Evolutionary conservation across 53 echinoderm and acorn worm species (phyloP), one percentile per base, ranked within the genome.

Genomic region (Actinopyga echinites): DNA sequence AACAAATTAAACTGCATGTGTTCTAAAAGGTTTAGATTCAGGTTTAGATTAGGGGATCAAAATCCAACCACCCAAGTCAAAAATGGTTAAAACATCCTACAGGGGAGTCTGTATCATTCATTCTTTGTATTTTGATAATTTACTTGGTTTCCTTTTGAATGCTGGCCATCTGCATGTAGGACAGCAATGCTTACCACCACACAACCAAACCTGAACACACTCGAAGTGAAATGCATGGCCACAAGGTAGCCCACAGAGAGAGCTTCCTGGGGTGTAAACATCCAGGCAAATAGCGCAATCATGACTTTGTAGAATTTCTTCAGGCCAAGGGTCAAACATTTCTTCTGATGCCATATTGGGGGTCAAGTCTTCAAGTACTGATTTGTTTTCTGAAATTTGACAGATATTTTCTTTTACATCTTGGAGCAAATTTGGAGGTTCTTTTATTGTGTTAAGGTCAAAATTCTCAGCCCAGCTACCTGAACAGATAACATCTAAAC

Each of bases 161-260:
- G 97, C 97, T 57, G 97, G 97, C 97, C 97, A 97, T 29, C 97
- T 75, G 30, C 97, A 97, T 19, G 87, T 91, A 8, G 97, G 97
- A 65, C 97, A 97, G 44, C 83, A 74, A 74, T 97, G 97, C 42
- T 95, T 92, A 31, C 85, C 88, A 22, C 88, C 86, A 22, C 71
- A 79, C 38, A 97, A 79, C 97, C 97, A 97, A 1, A 77, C 75
- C 35, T 64, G 49, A 8, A 96, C 87, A 56, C 97, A 96, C 38
- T 86, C 66, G 15, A 86, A 90, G 84, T 96, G 97, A 53, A 87
- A 96, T 10, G 88, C 82, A 74, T 96, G 97, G 22, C 97, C 94
- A 69, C 97, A 96, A 2, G 97, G 97, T n/a, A 96, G 59, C 6
- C 97, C 97, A 84, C 97, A 96, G 23, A 96, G 56, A 34, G 22